These are phyloP conservation scores for Orthosia gothica DNA, from an alignment of 2,888 invertebrate species.

Conservation along the genomic window DNA sequence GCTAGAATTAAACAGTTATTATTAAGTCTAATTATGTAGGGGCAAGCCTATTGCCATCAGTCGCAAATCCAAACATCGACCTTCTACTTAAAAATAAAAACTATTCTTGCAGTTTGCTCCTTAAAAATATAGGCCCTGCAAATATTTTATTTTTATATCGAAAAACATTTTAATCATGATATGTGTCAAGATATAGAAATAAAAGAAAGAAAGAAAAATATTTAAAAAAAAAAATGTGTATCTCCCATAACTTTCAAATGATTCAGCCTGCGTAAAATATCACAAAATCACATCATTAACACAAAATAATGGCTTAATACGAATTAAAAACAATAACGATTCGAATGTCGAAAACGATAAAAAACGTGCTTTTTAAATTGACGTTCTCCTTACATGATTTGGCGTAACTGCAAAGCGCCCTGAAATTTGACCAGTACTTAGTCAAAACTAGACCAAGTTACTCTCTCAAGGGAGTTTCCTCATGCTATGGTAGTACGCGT, in stretches of 20 bases:
- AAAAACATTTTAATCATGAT: not conserved
- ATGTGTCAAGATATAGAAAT: not conserved
- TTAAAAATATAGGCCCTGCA: not conserved
- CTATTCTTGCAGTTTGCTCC: not conserved
- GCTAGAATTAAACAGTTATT: no score
- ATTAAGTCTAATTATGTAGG: no score
- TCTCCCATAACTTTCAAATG: not conserved
- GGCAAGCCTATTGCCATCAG: no score
- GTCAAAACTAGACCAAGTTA: constrained; percentile 18
- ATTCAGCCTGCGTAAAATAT: not conserved
- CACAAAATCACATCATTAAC: no score
- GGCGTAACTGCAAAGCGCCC: not conserved
- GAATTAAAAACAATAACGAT: no score
- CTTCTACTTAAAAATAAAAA: not conserved
- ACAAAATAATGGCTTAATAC: no score
- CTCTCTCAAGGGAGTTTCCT: constrained; percentile 30
- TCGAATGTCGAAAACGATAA: no score
- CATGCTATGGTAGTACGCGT: constrained; percentile 32
- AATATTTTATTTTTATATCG: not conserved
- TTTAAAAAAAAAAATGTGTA: no score
- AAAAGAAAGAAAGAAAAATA: no score
- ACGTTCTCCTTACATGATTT: not conserved
- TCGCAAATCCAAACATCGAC: no score
- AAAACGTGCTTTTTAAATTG: not conserved
- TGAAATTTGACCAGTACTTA: not conserved